Evolutionary conservation across 1,140 invertebrate genomes (phyloP), one percentile per base, ranked within the genome.

Genomic region (Trypoxylus dichotomus): DNA sequence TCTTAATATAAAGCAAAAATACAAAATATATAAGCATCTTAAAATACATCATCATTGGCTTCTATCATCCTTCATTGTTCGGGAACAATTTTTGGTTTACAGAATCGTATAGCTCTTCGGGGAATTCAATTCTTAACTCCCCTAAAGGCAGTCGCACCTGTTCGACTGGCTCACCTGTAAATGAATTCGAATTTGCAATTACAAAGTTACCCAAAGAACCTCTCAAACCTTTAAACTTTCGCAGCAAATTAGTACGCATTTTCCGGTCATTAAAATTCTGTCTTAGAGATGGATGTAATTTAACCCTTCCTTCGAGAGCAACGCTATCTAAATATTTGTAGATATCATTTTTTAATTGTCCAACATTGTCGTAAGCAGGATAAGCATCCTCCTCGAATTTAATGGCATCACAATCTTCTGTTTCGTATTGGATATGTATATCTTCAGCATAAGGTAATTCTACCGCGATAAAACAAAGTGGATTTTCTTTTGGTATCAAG

Each of bases 241-340:
- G 54, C 5, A 58, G 15, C 13, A 58, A 21, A 58, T 58, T 58
- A 58, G 3, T 21, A 58, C 6, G 6, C 6, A 58, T n/a, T 58
- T n/a, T 6, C 13, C 54, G 6, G 6, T 58, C n/a, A 58, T 58
- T 58, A 58, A 58, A 6, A 58, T 58, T 58, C 15, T 58, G 13
- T 58, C 90, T 86, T 58, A 72, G 21, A 6, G 2, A 43, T 2
- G 76, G 63, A 73, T 6, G 83, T 87, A 24, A 85, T 43, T 74
- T 74, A 43, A 74, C 41, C 21, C 42, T 43, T 11, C 41, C 41
- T 24, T 41, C 29, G 3, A 74, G 5, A 43, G 13, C 2, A 6
- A 74, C 21, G 42, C 73, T 74, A 43, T 74, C 73, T 11, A 74
- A 43, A 74, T 74, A 74, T 19, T 3, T 32, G 21, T 41, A 74